Conservation (phyloP, 2,113 vertebrate genomes). For the Arizona elegans region DNA sequence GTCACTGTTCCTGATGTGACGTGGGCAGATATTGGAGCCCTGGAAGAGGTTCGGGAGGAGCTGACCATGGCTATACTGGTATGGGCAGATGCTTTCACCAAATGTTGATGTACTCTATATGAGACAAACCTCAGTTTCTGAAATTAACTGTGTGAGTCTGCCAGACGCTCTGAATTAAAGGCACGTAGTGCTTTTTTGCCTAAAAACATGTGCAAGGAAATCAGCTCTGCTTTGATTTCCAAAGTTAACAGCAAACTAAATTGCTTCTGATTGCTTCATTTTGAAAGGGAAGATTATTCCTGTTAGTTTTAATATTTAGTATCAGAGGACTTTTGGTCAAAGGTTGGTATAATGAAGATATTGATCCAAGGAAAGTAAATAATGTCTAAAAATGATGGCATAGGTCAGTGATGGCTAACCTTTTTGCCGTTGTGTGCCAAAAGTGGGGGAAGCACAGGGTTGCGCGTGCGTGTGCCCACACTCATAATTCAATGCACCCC, state of each 20-base stretch:
- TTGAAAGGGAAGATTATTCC: background rate
- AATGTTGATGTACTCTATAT: background rate
- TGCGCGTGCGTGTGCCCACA: no score
- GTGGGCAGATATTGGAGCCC: conserved; percentile 91
- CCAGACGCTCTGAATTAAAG: background rate
- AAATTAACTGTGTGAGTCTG: background rate
- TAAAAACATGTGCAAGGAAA: background rate
- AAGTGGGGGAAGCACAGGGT: no score
- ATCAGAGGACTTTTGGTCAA: background rate
- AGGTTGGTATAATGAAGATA: background rate
- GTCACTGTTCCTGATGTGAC: conserved; percentile 93
- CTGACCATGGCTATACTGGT: conserved; percentile 97
- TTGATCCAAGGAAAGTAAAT: background rate
- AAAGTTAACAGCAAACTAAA: background rate
- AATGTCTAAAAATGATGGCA: background rate
- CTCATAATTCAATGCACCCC: no score
- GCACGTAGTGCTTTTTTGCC: background rate
- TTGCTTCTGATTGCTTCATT: background rate
- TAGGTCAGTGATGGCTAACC: no score
- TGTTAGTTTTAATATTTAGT: background rate
- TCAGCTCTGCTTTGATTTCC: background rate
- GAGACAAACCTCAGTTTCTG: background rate
- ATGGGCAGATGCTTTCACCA: conserved; percentile 27
- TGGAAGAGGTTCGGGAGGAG: conserved; percentile 89
- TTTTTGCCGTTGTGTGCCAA: no score